Percentiles rank a stretch among this genome's conserved stretches.
Evolutionary conservation across 2,797 vertebrate genomes (phyloP).

Genomic region (Darevskia mixta): DNA sequence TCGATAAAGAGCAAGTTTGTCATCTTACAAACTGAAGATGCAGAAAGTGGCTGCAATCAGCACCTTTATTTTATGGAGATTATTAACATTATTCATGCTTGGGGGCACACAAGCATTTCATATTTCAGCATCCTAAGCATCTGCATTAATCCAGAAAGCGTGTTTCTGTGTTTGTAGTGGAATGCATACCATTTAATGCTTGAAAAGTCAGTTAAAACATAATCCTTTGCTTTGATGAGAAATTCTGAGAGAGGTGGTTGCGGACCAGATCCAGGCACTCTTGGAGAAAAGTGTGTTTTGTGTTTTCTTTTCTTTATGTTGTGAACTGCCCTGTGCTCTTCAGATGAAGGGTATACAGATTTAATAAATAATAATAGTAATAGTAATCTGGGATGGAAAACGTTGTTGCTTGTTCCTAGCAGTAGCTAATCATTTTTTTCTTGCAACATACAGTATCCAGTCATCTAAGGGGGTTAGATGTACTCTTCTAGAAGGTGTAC

Average conservation of each 20-base stretch:
- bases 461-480: not conserved
- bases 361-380: no score
- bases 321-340: no score
- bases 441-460: not conserved
- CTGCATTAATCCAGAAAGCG: slow-evolving; percentile 9
- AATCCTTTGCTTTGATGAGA: not conserved
- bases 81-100: not conserved
- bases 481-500: not conserved
- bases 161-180: not conserved
- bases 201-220: slow-evolving; percentile 1
- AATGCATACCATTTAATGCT: not conserved
- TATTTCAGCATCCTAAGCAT: not conserved
- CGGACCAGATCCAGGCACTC: no score
- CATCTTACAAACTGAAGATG: not conserved
- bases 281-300: no score
- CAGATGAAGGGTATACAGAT: no score
- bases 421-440: not conserved
- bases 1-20: slow-evolving; percentile 19
- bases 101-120: not conserved
- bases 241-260: not conserved
- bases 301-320: no score
- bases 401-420: not conserved
- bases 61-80: not conserved
- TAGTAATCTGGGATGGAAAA: not conserved
- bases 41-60: not conserved